Base-by-base conservation (phyloP, 2,797 vertebrate genomes). In the Peromyscus aztecus region DNA sequence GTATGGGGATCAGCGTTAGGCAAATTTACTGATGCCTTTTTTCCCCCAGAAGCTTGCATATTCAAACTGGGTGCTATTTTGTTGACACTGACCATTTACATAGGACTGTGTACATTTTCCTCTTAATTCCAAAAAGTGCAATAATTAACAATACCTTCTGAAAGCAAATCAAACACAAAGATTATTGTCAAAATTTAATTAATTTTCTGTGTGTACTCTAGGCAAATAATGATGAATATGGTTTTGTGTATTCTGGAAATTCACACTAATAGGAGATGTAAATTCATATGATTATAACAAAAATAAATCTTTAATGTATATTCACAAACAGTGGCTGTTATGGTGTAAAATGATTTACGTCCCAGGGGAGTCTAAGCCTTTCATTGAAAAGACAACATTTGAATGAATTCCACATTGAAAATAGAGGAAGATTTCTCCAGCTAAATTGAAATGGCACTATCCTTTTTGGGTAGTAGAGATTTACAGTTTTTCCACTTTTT, bases 151-250 rank as follows among this genome's bases (percentile, higher is more conserved):
- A 34, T 61, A 49, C 46, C 86, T 95, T 81, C 34, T 67, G 40
- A 92, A 90, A 90, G 92, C 78, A 65, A 88, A 24, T 83, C n/a
- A 63, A 43, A 84, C 57, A 84, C 71, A 94, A 76, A 94, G 77
- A 11, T 83, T 34, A 84, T 31, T 80, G 40, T n/a, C 92, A 49
- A 96, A 95, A 93, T 88, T 90, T 94, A 49, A 61, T 43, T 59
- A 29, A 84, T 78, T 94, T 43, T n/a, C 80, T 87, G 14, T 40
- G 27, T 73, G 46, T 84, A 65, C 80, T 95, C 43, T 83, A 27
- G 71, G 46, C 8, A 95, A 95, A 90, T 9, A 88, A 69, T 88
- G n/a, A 61, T 95, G 59, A 92, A 69, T 90, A 73, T 31, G 46
- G 80, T 80, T 90, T 89, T 94, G 16, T 49, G n/a, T 87, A 49